phyloP scores from a whole-genome alignment of 2,888 invertebrate species.

The Pollenia amentaria region DNA sequence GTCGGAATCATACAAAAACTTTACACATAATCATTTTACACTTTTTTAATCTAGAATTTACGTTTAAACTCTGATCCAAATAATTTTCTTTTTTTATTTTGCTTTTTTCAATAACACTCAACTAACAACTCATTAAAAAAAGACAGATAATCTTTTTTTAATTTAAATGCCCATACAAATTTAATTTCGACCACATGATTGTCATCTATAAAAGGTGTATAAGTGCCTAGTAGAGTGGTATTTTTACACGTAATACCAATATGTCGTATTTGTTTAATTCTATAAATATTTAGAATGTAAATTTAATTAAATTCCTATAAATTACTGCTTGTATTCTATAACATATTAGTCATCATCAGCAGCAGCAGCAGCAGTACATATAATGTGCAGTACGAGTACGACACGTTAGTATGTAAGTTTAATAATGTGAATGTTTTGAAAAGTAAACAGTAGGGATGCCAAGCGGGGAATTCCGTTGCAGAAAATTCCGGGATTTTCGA shows the following conservation, averaged over 20 bases:
- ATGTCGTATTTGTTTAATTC: conserved; percentile 42
- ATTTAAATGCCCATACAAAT: not conserved
- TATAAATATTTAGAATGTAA: conserved; percentile 63
- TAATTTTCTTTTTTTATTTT: not conserved
- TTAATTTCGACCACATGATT: not conserved
- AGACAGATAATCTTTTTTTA: not conserved
- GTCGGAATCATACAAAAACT: too few species aligned
- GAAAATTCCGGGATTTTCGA: too few species aligned
- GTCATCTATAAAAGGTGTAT: conserved; percentile 1
- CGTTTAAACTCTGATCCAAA: not conserved
- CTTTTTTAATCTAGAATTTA: too few species aligned
- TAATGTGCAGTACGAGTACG: not conserved
- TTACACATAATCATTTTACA: too few species aligned
- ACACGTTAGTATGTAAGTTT: not conserved
- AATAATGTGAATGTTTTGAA: not conserved
- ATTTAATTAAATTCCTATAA: conserved; percentile 68
- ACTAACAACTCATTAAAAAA: not conserved
- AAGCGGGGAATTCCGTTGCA: too few species aligned
- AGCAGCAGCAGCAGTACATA: not conserved
- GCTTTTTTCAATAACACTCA: not conserved
- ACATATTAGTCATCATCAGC: conserved; percentile 63
- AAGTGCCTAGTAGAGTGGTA: conserved; percentile 8
- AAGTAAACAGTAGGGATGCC: conserved; percentile 10
- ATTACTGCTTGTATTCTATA: conserved; percentile 58
- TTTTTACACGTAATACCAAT: conserved; percentile 37